These are phyloP conservation scores for Siphlonurus alternatus DNA, from an alignment of 2,888 invertebrate genomes.

Conservation along the genomic window DNA sequence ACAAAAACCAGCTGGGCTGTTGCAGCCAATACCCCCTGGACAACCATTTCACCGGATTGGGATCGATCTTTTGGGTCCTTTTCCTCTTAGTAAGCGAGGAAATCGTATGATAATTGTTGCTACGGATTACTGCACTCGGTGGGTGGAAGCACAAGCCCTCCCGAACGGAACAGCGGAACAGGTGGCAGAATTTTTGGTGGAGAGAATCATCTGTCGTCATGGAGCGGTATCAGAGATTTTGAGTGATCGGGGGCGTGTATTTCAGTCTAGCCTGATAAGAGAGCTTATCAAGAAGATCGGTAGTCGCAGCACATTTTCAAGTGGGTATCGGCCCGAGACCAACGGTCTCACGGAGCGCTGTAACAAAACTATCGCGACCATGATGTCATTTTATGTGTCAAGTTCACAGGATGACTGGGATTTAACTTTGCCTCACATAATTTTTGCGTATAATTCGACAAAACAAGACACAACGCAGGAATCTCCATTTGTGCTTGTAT, in stretches of 20 bases:
- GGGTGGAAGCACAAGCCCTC: conserved; percentile 10
- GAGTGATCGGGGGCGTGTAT: conserved; percentile 14
- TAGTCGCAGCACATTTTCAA: conserved; percentile 12
- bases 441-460: conserved; percentile 14
- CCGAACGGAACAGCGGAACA: conserved; percentile 9
- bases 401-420: conserved; percentile 14
- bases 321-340: conserved; percentile 12
- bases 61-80: conserved; percentile 13
- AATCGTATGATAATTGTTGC: conserved; percentile 12
- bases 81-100: conserved; percentile 9
- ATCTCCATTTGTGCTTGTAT: conserved; percentile 14
- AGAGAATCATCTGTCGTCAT: conserved; percentile 10
- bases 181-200: conserved; percentile 13
- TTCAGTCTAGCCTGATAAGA: conserved; percentile 12
- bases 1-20: conserved; percentile 8
- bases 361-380: conserved; percentile 14
- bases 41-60: conserved; percentile 10
- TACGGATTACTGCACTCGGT: conserved; percentile 13
- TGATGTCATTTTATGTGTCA: conserved; percentile 14
- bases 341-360: conserved; percentile 16
- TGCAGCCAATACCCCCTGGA: conserved; percentile 9
- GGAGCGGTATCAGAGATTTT: conserved; percentile 11
- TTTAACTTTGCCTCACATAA: conserved; percentile 8
- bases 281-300: conserved; percentile 8
- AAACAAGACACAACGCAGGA: conserved; percentile 11